Conservation (phyloP, 2,888 invertebrate genomes). For the Yponomeuta evonymella region DNA sequence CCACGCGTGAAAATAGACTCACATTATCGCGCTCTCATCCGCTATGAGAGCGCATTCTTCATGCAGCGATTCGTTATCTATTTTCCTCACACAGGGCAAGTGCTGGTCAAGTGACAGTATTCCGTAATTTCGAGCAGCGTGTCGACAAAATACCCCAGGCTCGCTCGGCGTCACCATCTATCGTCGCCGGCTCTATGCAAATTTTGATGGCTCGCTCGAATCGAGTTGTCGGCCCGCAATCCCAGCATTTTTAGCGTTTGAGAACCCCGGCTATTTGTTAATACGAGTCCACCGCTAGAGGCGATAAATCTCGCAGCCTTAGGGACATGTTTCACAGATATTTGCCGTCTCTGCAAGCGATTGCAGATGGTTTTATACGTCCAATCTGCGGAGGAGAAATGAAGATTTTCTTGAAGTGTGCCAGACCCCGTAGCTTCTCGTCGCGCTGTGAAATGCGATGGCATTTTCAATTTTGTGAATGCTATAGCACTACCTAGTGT, state of each 20-base stretch:
- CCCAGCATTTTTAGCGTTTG: not conserved
- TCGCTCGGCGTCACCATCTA: not conserved
- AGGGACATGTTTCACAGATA: slow-evolving; percentile 1
- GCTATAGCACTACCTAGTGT: no score
- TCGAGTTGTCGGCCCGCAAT: not conserved
- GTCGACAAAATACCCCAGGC: not conserved
- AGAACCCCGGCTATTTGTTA: not conserved
- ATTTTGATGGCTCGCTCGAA: not conserved
- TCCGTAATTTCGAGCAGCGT: not conserved
- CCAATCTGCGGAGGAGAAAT: not conserved
- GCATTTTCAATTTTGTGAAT: no score
- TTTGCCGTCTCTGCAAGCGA: not conserved
- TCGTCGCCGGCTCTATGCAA: not conserved
- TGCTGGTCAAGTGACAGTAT: no score
- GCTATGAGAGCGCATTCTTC: no score
- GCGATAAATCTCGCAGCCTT: not conserved
- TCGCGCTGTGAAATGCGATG: no score
- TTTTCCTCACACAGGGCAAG: no score
- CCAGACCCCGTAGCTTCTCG: not conserved
- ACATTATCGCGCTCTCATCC: no score
- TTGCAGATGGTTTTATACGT: not conserved
- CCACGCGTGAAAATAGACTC: no score
- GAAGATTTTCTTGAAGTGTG: not conserved
- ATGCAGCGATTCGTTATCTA: no score
- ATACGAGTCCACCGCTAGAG: not conserved